Evolutionary conservation across 2,113 vertebrate genomes (phyloP), one percentile per base, ranked within the genome.

Genomic region (Leptosomus discolor): DNA sequence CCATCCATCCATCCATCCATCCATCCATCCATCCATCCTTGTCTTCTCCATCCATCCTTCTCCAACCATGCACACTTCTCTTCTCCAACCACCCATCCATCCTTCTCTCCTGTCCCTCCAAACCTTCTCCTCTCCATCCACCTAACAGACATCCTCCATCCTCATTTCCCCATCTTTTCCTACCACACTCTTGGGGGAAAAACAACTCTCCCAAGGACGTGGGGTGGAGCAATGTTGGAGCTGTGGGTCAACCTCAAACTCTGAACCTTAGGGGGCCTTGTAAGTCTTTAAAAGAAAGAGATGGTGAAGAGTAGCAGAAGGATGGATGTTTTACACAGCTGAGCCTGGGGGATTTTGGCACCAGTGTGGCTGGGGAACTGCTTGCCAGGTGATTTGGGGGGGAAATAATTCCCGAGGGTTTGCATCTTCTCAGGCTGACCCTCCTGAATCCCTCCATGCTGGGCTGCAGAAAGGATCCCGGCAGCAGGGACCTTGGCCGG

Each of bases 341-440:
- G 36, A 37, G 5, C 39, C 30, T 15, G 39, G 32, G 22, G 23
- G 1, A 1, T 8, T 37, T 69, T 57, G 41, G 12, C 54, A 57
- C 6, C 4, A 0, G 0, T 43, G n/a, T 2, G 19, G 19, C 19
- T n/a, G 41, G 13, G 9, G 23, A 19, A 34, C 3, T 1, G 11
- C 6, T 34, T 46, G 15, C 18, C 16, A 9, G 19, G 51, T 48
- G 68, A 17, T 34, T 8, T n/a, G 8, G 20, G 10, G 27, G 14
- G 4, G 20, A 30, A 39, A 26, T 11, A 36, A 37, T 43, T 79
- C 50, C 45, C 41, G 4, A 23, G 41, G 71, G 16, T 51, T 45
- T 60, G 26, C 17, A 10, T 7, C 23, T 56, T 18, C 29, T 29
- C n/a, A 5, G 34, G 34, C 14, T 57, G 81, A 39, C 29, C 15